Base-by-base conservation (phyloP, 2,888 invertebrate species). In the Elegia similella region DNA sequence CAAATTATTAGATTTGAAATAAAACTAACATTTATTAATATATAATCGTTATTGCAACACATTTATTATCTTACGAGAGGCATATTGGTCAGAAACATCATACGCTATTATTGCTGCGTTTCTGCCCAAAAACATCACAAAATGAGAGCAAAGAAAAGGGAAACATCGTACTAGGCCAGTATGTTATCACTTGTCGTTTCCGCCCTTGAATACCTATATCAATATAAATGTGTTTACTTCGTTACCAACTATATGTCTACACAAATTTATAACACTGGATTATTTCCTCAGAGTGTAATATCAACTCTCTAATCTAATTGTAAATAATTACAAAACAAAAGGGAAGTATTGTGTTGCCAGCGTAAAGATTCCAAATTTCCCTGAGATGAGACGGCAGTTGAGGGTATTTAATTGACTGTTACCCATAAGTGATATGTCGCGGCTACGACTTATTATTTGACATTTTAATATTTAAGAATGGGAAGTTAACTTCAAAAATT, bases 191-290 rank as follows among this genome's bases (percentile, higher is more conserved):
- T 63, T 69, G 64, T 70, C 68, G 61, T 64, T 67, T 61, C 59
- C 69, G 75, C 66, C 68, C 67, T 63, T 67, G 69, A 73, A 73
- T 69, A 72, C 72, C 62, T 69, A 69, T 76, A 75, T 71, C 64
- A 70, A 72, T 74, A 75, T 76, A 76, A 73, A 76, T 72, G 76
- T 75, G 75, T 75, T 76, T 75, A 78, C 72, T 73, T 68, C 65
- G 70, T 78, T 81, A 79, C 74, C 73, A 71, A 69, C 75, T 76
- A 69, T 66, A 75, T 69, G 64, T 81, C 86, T 87, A 88, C 86
- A 82, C 84, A 86, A 88, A 78, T 78, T 76, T 80, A 79, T 83
- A 82, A 88, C 86, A 84, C 75, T 80, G 81, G 80, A 85, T 78
- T 83, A 74, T 76, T 64, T 64, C 67, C 70, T 76, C 78, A 78